A percentile compares a stretch with the other conserved stretches of the same genome.
phyloP scores from a whole-genome alignment of 2,888 invertebrate genomes.

The Tinea semifulvella region DNA sequence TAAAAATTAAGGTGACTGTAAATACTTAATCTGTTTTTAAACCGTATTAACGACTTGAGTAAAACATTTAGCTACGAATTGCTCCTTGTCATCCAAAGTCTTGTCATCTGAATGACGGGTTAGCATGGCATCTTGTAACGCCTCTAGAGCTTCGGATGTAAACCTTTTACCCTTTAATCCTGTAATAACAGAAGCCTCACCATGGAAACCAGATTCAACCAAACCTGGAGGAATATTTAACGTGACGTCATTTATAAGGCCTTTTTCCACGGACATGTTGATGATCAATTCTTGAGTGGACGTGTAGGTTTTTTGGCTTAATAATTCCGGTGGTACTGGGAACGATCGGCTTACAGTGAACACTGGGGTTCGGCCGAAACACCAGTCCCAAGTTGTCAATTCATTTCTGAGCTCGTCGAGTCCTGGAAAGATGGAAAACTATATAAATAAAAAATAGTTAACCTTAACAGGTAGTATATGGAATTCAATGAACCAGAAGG shows the following conservation, averaged over 20 bases:
- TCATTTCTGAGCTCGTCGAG: slow-evolving; percentile 74
- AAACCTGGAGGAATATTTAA: slow-evolving; percentile 71
- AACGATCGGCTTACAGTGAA: slow-evolving; percentile 77
- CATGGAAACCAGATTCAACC: slow-evolving; percentile 66
- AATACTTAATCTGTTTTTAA: no score
- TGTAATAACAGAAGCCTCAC: slow-evolving; percentile 72
- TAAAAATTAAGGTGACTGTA: no score
- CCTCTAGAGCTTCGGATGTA: slow-evolving; percentile 68
- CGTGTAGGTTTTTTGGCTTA: slow-evolving; percentile 44
- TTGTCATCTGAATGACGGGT: slow-evolving; percentile 43
- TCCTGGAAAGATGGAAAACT: slow-evolving; percentile 64
- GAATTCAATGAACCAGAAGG: no score
- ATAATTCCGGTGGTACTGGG: slow-evolving; percentile 64
- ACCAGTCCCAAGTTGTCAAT: slow-evolving; percentile 87
- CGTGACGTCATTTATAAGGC: slow-evolving; percentile 72
- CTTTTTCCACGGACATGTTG: slow-evolving; percentile 71
- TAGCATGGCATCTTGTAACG: slow-evolving; percentile 64
- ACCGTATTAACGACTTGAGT: slow-evolving; percentile 69
- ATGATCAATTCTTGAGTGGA: slow-evolving; percentile 65
- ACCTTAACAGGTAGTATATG: no score
- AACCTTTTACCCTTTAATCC: slow-evolving; percentile 73
- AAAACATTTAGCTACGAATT: slow-evolving; percentile 70
- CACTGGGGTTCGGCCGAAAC: slow-evolving; percentile 85
- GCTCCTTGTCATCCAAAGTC: slow-evolving; percentile 63
- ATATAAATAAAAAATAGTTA: no score